A percentile compares a stretch with the other conserved stretches of the same genome.
phyloP scores from a whole-genome alignment of 1,140 invertebrate genomes.

The Tetraneura akinire region DNA sequence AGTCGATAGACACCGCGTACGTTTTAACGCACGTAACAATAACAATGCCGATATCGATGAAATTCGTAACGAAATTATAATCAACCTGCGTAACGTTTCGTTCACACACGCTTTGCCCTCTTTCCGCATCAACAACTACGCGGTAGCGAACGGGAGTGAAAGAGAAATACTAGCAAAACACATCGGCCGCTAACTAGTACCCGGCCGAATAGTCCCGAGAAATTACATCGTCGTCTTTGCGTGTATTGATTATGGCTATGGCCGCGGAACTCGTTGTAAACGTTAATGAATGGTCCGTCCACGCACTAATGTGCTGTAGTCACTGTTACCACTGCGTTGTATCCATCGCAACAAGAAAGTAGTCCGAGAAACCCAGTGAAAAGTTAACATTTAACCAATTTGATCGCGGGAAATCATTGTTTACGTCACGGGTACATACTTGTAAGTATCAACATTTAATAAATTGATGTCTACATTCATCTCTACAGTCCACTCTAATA shows the following conservation, averaged over 20 bases:
- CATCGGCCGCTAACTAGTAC: background rate
- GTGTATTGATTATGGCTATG: conserved; percentile 12
- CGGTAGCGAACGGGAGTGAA: background rate
- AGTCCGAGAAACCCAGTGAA: too few relatives aligned
- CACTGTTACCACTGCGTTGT: background rate
- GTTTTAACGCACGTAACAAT: background rate
- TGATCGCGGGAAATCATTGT: too few relatives aligned
- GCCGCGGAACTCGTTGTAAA: background rate
- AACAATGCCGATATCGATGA: too few relatives aligned
- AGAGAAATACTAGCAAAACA: background rate
- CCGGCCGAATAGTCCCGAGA: background rate
- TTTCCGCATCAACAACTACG: background rate
- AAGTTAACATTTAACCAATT: too few relatives aligned
- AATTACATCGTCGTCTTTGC: background rate
- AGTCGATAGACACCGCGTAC: background rate
- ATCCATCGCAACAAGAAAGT: too few relatives aligned
- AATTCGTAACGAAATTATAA: too few relatives aligned
- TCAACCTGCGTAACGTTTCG: too few relatives aligned
- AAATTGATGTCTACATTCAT: too few relatives aligned
- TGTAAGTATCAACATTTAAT: too few relatives aligned
- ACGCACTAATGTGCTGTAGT: background rate
- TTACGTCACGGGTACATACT: too few relatives aligned
- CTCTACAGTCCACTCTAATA: too few relatives aligned
- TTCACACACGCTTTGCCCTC: background rate
- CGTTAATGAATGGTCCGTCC: background rate